phyloP scores from a whole-genome alignment of 2,113 vertebrate genomes.

The Serinus canaria region DNA sequence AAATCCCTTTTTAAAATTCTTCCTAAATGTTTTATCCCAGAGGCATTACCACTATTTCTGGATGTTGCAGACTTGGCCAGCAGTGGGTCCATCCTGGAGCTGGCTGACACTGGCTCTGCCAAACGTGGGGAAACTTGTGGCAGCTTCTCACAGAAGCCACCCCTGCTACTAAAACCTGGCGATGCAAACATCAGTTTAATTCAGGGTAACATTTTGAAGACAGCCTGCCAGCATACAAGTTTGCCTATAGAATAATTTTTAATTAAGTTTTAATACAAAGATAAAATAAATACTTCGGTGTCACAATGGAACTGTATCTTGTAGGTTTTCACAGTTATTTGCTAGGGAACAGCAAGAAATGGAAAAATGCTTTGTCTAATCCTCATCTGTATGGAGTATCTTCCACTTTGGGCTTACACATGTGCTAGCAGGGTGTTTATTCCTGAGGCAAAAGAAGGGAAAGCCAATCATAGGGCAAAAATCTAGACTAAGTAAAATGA shows the following conservation, averaged over 20 bases:
- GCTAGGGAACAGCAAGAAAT: not conserved
- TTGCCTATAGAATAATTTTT: not conserved
- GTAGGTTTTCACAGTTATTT: not conserved
- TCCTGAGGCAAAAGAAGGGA: not conserved
- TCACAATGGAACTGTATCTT: not conserved
- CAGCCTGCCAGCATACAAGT: not conserved
- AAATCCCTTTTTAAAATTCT: not conserved
- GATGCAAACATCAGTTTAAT: not conserved
- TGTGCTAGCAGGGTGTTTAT: not conserved
- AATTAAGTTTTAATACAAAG: not conserved
- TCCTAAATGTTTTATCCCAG: not conserved
- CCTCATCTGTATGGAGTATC: not conserved
- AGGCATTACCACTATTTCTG: not conserved
- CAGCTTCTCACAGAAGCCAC: not conserved
- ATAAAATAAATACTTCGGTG: not conserved
- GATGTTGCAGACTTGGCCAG: not conserved
- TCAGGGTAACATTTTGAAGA: not conserved
- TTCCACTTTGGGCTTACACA: not conserved
- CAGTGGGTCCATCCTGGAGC: not conserved
- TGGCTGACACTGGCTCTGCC: not conserved
- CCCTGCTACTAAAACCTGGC: not conserved
- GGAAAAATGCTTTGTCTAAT: not conserved
- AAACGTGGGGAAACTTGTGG: not conserved
- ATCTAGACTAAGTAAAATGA: not conserved
- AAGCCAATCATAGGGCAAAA: not conserved